Evolutionary conservation across 2,888 invertebrate genomes (phyloP).

Genomic region (Heliconius charithonia): DNA sequence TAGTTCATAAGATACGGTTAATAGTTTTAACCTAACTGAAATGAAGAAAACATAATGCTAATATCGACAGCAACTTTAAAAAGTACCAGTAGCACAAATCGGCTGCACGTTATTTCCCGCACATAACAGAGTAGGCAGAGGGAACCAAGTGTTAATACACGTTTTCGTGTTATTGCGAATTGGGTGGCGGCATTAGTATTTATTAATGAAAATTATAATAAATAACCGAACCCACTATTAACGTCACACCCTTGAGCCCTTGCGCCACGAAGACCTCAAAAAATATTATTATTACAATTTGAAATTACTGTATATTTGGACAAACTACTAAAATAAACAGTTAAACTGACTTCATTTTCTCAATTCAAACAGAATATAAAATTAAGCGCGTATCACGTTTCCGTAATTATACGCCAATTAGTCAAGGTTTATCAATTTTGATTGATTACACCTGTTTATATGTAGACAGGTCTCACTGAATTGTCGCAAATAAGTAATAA

Average conservation of each 20-base stretch:
- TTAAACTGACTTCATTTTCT: conserved; percentile 11
- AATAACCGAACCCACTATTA: too few relatives aligned
- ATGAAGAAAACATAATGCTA: neutral
- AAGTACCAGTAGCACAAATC: too few relatives aligned
- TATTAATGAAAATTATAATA: too few relatives aligned
- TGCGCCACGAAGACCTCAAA: neutral
- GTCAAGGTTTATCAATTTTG: conserved; percentile 26
- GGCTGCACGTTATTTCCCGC: too few relatives aligned
- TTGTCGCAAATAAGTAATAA: neutral
- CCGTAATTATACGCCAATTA: conserved; percentile 25
- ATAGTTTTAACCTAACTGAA: neutral
- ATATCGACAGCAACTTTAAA: too few relatives aligned
- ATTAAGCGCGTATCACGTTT: conserved; percentile 19
- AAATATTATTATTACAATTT: neutral
- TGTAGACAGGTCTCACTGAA: conserved; percentile 2
- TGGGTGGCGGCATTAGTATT: too few relatives aligned
- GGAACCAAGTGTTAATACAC: neutral
- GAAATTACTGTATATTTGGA: neutral
- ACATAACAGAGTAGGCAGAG: neutral
- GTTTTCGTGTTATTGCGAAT: neutral
- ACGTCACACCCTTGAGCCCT: neutral
- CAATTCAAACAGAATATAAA: conserved; percentile 17
- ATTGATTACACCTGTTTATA: conserved; percentile 21
- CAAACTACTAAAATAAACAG: conserved; percentile 10
- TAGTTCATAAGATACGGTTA: neutral